Evolutionary conservation across 2,888 invertebrate genomes (phyloP).

Genomic region (Congeria kusceri): DNA sequence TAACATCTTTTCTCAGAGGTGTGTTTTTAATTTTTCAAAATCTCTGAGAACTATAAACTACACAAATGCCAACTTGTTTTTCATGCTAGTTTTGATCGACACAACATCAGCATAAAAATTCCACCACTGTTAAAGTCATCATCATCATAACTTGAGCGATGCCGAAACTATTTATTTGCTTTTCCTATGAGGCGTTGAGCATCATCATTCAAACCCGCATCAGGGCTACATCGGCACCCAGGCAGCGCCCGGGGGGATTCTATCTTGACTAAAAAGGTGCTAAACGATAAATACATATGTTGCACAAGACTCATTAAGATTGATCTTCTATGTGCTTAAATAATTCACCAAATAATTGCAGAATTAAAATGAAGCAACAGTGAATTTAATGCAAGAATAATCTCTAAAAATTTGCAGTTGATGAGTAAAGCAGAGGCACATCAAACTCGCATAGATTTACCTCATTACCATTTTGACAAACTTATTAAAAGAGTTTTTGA

Average conservation of each 20-base stretch:
- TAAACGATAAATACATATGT: slow-evolving; percentile 46
- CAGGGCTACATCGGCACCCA: not conserved
- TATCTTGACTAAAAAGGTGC: slow-evolving; percentile 23
- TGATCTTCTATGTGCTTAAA: not conserved
- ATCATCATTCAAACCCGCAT: slow-evolving; percentile 57
- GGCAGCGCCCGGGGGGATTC: slow-evolving; percentile 23
- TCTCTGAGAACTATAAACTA: no score
- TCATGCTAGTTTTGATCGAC: slow-evolving; percentile 50
- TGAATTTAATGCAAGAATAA: slow-evolving; percentile 2
- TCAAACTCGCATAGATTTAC: slow-evolving; percentile 1
- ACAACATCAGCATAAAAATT: slow-evolving; percentile 50
- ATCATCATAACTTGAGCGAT: slow-evolving; percentile 34
- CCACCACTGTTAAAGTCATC: slow-evolving; percentile 53
- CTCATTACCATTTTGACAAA: slow-evolving; percentile 10
- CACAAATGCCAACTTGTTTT: slow-evolving; percentile 40
- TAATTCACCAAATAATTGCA: not conserved
- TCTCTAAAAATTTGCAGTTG: not conserved
- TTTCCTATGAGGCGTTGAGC: slow-evolving; percentile 57
- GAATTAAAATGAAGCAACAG: not conserved
- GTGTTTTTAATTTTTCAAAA: no score
- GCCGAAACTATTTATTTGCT: slow-evolving; percentile 60
- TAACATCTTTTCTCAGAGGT: no score
- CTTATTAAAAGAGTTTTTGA: not conserved
- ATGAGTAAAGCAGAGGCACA: slow-evolving; percentile 1
- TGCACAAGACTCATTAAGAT: slow-evolving; percentile 41